Evolutionary conservation across 1,140 invertebrate species (phyloP), one percentile per base, ranked within the genome.

Genomic region (Platyura marginata): DNA sequence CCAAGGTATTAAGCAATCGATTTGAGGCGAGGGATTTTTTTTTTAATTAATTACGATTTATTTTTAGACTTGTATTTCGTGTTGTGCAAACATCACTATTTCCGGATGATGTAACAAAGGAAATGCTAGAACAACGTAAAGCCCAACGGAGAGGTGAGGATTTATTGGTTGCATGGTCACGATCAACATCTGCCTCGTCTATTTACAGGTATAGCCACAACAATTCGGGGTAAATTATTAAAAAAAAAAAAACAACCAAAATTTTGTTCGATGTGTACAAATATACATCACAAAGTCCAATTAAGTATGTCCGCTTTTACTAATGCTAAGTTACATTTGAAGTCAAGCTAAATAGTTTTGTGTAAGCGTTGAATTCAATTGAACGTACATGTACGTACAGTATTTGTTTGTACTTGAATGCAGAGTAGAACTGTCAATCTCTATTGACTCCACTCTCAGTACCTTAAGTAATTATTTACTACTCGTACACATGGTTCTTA

Each of bases 1-100:
- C 91, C 90, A 32, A 83, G 89, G 89, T 92, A 71, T 63, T 48
- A 52, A 3, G 20, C 4, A 18, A 19, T 9, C 13, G n/a, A 29
- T 8, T 29, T 29, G 13, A 29, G 6, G 25, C 25, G 25, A 29
- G 6, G 25, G 6, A 6, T 29, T 6, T 29, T 29, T 29, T 8
- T 29, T 9, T 9, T n/a, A n/a, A 36, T n/a, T 18, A 11, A 11
- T 9, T 9, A 11, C 15, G 34, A 36, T 36, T 18, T 36, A 10
- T 38, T 8, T 34, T 39, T 47, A 74, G 70, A 21, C 58, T 72
- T 33, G 45, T 69, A 9, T 57, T 68, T 34, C 59, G 57, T 18
- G 56, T 61, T 34, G 36, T 69, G 37, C 53, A 67, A 46, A 69
- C 60, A 5, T 56, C 66, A 2, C 46, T 71, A 6, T 63, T 52